Evolutionary conservation across 2,113 vertebrate species (phyloP).

Genomic region (Entelurus aequoreus): DNA sequence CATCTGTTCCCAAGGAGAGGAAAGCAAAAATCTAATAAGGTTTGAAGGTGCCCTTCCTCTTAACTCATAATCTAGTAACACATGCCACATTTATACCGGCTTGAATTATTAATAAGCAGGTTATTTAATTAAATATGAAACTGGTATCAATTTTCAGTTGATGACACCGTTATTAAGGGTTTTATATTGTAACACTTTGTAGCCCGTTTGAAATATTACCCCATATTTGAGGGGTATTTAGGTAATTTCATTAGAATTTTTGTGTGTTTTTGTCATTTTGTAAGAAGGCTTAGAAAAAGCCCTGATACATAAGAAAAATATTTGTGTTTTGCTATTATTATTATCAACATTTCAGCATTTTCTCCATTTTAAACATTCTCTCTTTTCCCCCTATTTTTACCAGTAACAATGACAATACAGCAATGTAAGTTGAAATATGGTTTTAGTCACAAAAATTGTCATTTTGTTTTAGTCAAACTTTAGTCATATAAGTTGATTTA

Average conservation of each 20-base stretch:
- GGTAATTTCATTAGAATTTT: not conserved
- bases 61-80: constrained; percentile 5
- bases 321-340: too few species aligned
- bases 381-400: too few species aligned
- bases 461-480: too few species aligned
- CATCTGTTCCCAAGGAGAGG: constrained; percentile 19
- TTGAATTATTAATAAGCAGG: not conserved
- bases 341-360: too few species aligned
- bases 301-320: too few species aligned
- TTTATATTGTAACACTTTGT: not conserved
- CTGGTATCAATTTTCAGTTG: not conserved
- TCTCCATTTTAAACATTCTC: too few species aligned
- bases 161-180: not conserved
- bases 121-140: not conserved
- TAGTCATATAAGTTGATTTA: too few species aligned
- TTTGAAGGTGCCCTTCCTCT: constrained; percentile 48
- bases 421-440: too few species aligned
- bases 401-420: too few species aligned
- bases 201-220: not conserved
- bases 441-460: too few species aligned
- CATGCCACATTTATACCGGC: constrained; percentile 6
- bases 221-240: not conserved
- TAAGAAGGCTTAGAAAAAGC: too few species aligned
- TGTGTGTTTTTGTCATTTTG: too few species aligned
- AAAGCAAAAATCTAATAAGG: constrained; percentile 16